Evolutionary conservation across 64 coral and sea anemone species (phyloP), one percentile per base, ranked within the genome.

Genomic region (Orbicella faveolata): DNA sequence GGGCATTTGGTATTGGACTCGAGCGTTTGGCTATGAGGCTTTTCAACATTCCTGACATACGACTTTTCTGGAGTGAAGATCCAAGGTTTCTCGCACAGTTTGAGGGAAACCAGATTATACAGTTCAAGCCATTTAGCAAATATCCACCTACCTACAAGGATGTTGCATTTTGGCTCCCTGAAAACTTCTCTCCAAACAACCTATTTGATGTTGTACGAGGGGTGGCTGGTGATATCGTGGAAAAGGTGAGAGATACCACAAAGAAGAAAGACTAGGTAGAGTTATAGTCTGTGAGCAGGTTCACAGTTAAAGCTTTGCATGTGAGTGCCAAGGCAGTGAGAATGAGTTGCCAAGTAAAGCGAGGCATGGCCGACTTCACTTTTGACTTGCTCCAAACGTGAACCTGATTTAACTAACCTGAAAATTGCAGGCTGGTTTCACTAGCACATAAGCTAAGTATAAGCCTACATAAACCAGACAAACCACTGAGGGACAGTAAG

Each of bases 1-100:
- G 97, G 97, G 97, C 94, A 68, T 99, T 99, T 91, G 97, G 97
- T 18, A 89, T 99, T 81, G 97, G 97, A 36, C 79, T 99, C 12
- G 97, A 99, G 52, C 91, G 97, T 25, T 81, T 99, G 34, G 97
- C 97, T 51, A 99, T 99, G 97, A 93, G 75, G 62, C 79, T 99
- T 37, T 99, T 99, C 52, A 90, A 93, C 20, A 99, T 99, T 59
- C 97, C 97, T 62, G 97, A 99, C 59, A 99, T 99, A 63, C 85
- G 97, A 6, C 85, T 99, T 2, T 99, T 99, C 61, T 99, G 97
- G 97, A 99, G 97, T 62, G 59, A 75, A 36, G 97, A 99, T 83
- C 73, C 61, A 86, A 83, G 97, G 55, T 99, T 99, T 84, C 52
- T 96, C n/a, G 67, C 87, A 1, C 97, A 99, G 86, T 99, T 99